Conservation (phyloP, 2,797 vertebrate species). For the Sibirionetta formosa region DNA sequence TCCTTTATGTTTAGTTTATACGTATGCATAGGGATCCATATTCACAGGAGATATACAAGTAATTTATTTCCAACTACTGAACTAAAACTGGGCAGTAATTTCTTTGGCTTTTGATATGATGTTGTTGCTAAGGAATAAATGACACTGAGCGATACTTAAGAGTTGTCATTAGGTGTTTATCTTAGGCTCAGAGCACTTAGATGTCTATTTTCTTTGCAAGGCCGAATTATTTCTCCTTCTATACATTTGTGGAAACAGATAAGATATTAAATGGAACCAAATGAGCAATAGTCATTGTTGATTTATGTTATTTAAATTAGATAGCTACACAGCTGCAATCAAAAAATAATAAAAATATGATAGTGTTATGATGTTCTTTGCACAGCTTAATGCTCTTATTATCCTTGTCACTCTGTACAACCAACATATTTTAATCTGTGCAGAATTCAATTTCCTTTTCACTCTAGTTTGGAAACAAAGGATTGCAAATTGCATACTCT, state of each 20-base stretch:
- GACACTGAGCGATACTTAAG: conserved; percentile 37
- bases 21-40: conserved; percentile 57
- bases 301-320: conserved; percentile 24
- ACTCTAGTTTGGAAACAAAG: neutral
- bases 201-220: conserved; percentile 10
- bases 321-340: neutral
- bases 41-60: conserved; percentile 59
- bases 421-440: neutral
- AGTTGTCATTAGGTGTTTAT: conserved; percentile 51
- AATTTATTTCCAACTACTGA: conserved; percentile 71
- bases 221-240: conserved; percentile 5
- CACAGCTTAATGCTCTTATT: neutral
- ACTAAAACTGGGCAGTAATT: conserved; percentile 73
- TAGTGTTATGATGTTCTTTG: neutral
- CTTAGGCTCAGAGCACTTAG: conserved; percentile 14
- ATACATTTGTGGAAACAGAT: neutral
- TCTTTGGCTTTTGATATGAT: conserved; percentile 61
- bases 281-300: neutral
- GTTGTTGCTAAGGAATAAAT: conserved; percentile 50
- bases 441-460: neutral
- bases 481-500: neutral
- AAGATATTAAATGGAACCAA: conserved; percentile 15
- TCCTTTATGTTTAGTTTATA: conserved; percentile 68
- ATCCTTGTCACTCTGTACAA: neutral
- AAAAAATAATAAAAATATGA: neutral